Evolutionary conservation across 2,888 invertebrate genomes (phyloP).

Genomic region (Mimas tiliae): DNA sequence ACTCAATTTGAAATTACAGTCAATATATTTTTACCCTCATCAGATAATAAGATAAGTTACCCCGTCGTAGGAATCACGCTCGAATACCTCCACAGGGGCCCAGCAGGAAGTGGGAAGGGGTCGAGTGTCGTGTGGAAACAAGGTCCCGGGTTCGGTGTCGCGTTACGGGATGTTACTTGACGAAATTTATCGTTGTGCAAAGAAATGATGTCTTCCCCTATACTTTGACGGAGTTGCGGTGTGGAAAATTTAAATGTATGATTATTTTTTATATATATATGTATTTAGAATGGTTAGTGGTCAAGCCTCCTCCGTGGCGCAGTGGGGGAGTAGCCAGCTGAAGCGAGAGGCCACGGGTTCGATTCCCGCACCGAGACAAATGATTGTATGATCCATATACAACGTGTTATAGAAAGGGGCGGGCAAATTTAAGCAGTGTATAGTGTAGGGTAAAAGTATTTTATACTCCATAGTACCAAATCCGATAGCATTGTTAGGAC

Average conservation of each 20-base stretch:
- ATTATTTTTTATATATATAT: too few relatives aligned
- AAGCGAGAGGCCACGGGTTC: too few relatives aligned
- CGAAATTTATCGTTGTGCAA: background rate
- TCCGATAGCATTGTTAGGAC: too few relatives aligned
- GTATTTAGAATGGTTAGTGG: too few relatives aligned
- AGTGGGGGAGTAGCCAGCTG: too few relatives aligned
- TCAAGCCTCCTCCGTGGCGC: too few relatives aligned
- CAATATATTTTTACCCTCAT: background rate
- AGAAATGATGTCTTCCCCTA: background rate
- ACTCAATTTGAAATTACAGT: background rate
- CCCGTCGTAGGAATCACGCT: slow-evolving; percentile 13
- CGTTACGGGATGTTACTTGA: slow-evolving; percentile 12
- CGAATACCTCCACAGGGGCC: slow-evolving; percentile 1
- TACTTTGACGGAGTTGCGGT: background rate
- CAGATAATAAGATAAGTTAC: background rate
- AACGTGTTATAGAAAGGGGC: too few relatives aligned
- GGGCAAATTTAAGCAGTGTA: too few relatives aligned
- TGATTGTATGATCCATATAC: too few relatives aligned
- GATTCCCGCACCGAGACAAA: too few relatives aligned
- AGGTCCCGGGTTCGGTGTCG: slow-evolving; percentile 10
- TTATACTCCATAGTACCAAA: too few relatives aligned
- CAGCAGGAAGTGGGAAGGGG: slow-evolving; percentile 3
- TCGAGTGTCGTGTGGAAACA: slow-evolving; percentile 1
- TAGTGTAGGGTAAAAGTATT: too few relatives aligned
- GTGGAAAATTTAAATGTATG: background rate